Evolutionary conservation across 2,888 invertebrate genomes (phyloP), one percentile per base, ranked within the genome.

Genomic region (Sinhomidia bicolor): DNA sequence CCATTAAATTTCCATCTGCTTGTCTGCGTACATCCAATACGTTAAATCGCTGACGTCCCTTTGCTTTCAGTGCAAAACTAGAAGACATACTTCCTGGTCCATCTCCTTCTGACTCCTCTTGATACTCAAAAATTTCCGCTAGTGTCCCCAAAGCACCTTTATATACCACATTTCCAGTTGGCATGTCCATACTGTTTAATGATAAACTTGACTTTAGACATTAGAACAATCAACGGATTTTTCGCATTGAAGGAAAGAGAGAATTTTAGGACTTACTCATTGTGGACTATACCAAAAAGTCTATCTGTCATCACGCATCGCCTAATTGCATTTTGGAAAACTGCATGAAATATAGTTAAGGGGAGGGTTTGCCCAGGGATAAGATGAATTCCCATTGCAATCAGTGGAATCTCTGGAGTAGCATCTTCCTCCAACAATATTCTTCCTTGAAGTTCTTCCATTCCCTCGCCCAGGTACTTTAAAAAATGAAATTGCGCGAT

Each of bases 311-410:
- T 93, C 41, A 96, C 95, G 89, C 95, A 95, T 29, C 94, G 93
- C 80, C 94, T 94, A 89, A 96, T 94, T 94, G 96, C 95, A 54
- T 95, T 94, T 14, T 95, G 94, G 68, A 95, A 94, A 32, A 94
- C 93, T 44, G 94, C 93, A 86, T 95, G 94, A 89, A 94, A 94
- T 3, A 95, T 94, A 60, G 96, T 95, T 90, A 97, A 94, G 0
- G 97, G 97, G 29, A 97, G 93, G 0, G 96, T 96, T 93, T 97
- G 97, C 0, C 97, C 97, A 7, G 97, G 97, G 91, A 97, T 96
- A 17, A 96, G 93, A 32, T 97, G 95, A 78, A 97, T 94, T 71
- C 95, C 94, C 60, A 95, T 94, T 88, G 95, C 94, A 47, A 96
- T 94, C 74, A 96, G 93, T 4, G 96, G 95, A 88, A 96, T 93